Base-by-base conservation (phyloP, 2,888 invertebrate genomes). In the Watsonalla cultraria region DNA sequence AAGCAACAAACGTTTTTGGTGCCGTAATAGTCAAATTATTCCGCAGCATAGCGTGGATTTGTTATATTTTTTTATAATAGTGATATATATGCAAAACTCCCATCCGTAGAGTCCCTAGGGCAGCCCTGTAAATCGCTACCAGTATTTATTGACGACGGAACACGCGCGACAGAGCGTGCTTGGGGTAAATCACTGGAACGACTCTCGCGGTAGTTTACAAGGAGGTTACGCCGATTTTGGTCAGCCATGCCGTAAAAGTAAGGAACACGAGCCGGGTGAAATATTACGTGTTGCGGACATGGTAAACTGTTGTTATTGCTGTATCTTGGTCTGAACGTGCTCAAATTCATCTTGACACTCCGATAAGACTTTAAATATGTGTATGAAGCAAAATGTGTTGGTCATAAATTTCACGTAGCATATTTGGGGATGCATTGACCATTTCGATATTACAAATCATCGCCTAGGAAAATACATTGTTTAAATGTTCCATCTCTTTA, bases 91-190 rank as follows among this genome's bases (percentile, higher is more conserved):
- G 51, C 51, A 51, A 54, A 49, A 52, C 52, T 45, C 54, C 52
- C 61, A 55, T 57, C 60, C 58, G 61, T 58, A 58, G 64, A 61
- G 61, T 65, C 68, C 66, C 70, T 65, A 64, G 60, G 70, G 68
- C 63, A 66, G 70, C 68, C 66, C 74, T 68, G 70, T 75, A 75
- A 73, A 72, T 70, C 68, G 72, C 79, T 77, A 74, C 82, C 72
- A 71, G 73, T 80, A 79, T 81, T 80, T 80, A 81, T 82, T 70
- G 76, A 69, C 65, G 64, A 64, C 53, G 58, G 59, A 59, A 53
- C 56, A 47, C 15, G 53, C 53, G 59, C 58, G 66, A 74, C 76
- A 74, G 68, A 59, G 56, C 64, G 56, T 62, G 64, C 56, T 60
- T 46, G 59, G 62, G 68, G 67, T 78, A 77, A 76, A 78, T 77